Evolutionary conservation across 2,797 vertebrate genomes (phyloP).

Genomic region (Halcyon chelicuti): DNA sequence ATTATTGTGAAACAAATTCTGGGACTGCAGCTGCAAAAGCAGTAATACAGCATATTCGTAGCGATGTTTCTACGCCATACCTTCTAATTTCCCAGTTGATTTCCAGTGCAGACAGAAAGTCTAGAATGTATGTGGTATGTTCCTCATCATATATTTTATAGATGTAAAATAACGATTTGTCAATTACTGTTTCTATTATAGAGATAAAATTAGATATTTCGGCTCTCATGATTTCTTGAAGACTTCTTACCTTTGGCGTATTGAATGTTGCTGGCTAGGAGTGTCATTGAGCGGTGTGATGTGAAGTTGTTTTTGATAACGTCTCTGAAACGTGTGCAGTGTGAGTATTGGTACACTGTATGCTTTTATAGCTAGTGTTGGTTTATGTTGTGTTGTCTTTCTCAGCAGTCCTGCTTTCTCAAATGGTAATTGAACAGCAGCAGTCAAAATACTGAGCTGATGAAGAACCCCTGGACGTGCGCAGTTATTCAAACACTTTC

Average conservation of each 20-base stretch:
- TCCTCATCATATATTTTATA: constrained; percentile 49
- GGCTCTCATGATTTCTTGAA: neutral
- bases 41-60: constrained; percentile 45
- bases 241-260: neutral
- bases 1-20: constrained; percentile 72
- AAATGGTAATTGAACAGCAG: constrained; percentile 60
- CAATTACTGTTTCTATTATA: constrained; percentile 21
- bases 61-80: constrained; percentile 37
- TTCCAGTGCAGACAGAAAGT: constrained; percentile 66
- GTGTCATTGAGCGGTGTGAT: accelerated
- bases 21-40: constrained; percentile 68
- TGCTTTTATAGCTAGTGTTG: constrained; percentile 45
- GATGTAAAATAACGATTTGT: constrained; percentile 58
- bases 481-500: constrained; percentile 73
- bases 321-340: neutral
- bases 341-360: neutral
- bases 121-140: constrained; percentile 54
- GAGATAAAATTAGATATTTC: neutral
- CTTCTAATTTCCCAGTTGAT: constrained; percentile 58
- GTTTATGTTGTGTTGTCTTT: constrained; percentile 60
- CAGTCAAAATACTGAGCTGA: constrained; percentile 56
- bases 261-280: neutral
- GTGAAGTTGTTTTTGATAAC: neutral
- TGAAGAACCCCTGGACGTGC: constrained; percentile 35
- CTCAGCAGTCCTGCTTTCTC: constrained; percentile 62